Conservation (phyloP, 2,888 invertebrate genomes). For the Spatulosminthurus flaviceps region DNA sequence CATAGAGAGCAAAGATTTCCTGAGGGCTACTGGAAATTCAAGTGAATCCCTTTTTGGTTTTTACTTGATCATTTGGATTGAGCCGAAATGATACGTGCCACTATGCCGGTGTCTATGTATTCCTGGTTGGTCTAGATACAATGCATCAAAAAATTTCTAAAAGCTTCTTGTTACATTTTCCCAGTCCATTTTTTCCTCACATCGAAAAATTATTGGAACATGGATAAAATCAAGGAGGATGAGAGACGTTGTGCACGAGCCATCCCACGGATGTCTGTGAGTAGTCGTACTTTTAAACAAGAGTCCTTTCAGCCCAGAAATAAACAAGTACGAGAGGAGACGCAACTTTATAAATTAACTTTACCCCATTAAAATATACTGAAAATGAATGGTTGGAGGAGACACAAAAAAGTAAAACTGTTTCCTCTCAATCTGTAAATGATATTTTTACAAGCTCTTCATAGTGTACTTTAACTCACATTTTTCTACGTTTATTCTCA, state of each 20-base stretch:
- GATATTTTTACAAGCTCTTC: no score
- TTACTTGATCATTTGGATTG: conserved; percentile 42
- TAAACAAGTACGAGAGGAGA: not conserved
- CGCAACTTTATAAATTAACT: no score
- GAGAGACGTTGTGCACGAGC: conserved; percentile 38
- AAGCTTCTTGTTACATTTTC: not conserved
- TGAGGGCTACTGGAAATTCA: conserved; percentile 39
- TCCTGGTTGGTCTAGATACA: not conserved
- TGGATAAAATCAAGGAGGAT: conserved; percentile 40
- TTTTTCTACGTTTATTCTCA: no score
- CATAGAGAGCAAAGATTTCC: conserved; percentile 18
- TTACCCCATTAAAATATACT: no score
- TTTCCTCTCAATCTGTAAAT: no score
- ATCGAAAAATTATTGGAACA: conserved; percentile 26
- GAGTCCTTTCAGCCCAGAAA: no score
- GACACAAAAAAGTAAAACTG: no score
- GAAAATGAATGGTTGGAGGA: no score
- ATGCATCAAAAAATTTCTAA: not conserved
- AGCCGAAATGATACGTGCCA: conserved; percentile 47
- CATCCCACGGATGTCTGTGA: no score
- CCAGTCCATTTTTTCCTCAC: conserved; percentile 17
- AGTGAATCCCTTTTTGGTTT: conserved; percentile 43
- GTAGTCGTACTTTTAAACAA: no score
- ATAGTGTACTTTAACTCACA: no score
- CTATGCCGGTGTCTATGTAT: not conserved